These are phyloP conservation scores for Branchipolynoe longqiensis DNA, from an alignment of 2,888 invertebrate species.

Conservation along the genomic window DNA sequence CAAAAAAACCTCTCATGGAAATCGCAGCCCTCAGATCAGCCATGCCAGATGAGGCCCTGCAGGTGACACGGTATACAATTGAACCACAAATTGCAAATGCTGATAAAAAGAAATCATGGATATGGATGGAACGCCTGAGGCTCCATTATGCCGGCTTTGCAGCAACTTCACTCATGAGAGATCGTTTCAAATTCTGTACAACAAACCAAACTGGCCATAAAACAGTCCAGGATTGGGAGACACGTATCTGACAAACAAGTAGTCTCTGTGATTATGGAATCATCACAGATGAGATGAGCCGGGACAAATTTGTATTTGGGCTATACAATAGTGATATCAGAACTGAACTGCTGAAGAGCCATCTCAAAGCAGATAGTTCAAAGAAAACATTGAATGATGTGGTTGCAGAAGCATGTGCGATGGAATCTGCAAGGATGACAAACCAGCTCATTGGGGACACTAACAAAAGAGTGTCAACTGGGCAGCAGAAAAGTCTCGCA, in stretches of 20 bases:
- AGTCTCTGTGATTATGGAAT: slow-evolving; percentile 24
- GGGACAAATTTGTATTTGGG: slow-evolving; percentile 22
- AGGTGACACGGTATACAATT: slow-evolving; percentile 21
- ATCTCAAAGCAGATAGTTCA: slow-evolving; percentile 21
- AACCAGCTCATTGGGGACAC: slow-evolving; percentile 11
- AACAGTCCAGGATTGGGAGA: slow-evolving; percentile 31
- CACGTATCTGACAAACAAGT: background rate
- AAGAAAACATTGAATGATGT: background rate
- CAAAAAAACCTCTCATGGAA: slow-evolving; percentile 19
- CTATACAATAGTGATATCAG: background rate
- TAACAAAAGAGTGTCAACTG: background rate
- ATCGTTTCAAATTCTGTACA: background rate
- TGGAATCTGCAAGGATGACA: background rate
- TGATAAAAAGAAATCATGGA: slow-evolving; percentile 10
- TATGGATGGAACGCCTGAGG: slow-evolving; percentile 11
- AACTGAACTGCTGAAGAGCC: slow-evolving; percentile 4
- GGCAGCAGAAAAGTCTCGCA: background rate
- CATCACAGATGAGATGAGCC: slow-evolving; percentile 19
- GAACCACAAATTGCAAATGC: slow-evolving; percentile 10
- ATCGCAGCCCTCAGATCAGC: slow-evolving; percentile 10
- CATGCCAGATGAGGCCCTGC: slow-evolving; percentile 37
- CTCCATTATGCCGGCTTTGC: background rate
- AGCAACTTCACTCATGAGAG: background rate
- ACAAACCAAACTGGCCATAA: background rate
- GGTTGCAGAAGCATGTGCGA: background rate